Conservation (phyloP, 1,140 invertebrate genomes). For the Drosophila kanapiae region DNA sequence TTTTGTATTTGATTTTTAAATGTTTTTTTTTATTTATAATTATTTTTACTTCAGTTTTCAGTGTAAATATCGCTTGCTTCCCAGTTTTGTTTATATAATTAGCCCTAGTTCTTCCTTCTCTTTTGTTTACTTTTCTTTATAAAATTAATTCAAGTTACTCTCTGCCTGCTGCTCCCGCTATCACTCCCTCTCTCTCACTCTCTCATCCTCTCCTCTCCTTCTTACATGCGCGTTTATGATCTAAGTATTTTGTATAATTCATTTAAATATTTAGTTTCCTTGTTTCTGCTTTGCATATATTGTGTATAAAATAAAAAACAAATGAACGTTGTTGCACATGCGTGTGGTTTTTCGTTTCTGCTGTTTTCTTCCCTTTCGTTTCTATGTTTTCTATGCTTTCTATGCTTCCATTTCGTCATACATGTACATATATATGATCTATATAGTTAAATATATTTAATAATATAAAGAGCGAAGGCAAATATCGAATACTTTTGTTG, state of each 20-base stretch:
- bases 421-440: not conserved
- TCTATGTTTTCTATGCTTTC: conserved; percentile 10
- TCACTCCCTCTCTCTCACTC: too few relatives aligned
- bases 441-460: conserved; percentile 56
- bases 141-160: conserved; percentile 47
- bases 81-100: conserved; percentile 62
- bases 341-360: conserved; percentile 16
- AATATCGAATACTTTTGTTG: conserved; percentile 84
- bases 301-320: conserved; percentile 46
- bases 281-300: conserved; percentile 62
- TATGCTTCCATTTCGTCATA: conserved; percentile 35
- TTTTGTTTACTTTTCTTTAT: conserved; percentile 12
- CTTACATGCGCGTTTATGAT: conserved; percentile 21
- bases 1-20: conserved; percentile 29
- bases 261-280: conserved; percentile 76
- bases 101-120: conserved; percentile 43
- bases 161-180: too few relatives aligned
- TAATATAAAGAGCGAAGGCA: conserved; percentile 80
- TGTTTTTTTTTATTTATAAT: conserved; percentile 10
- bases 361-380: conserved; percentile 20
- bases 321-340: conserved; percentile 47
- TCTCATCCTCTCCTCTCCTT: not conserved
- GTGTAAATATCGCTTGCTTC: conserved; percentile 67
- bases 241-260: conserved; percentile 75
- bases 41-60: conserved; percentile 53